Conservation (phyloP, 2,797 vertebrate species). For the Loriculus beryllinus region DNA sequence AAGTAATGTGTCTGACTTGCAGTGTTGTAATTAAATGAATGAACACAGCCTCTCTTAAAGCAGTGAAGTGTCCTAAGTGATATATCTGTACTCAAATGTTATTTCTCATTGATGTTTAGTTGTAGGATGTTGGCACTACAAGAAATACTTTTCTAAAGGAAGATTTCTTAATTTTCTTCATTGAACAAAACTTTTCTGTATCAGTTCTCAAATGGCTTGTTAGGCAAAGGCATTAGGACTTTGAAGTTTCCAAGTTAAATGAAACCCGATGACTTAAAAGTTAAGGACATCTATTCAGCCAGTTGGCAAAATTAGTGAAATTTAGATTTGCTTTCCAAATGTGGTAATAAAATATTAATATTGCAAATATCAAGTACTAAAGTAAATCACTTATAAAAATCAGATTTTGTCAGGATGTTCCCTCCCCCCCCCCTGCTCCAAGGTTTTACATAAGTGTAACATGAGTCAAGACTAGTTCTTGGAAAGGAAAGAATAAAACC, state of each 20-base stretch:
- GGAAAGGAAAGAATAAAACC: neutral
- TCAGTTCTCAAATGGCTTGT: neutral
- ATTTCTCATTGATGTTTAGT: neutral
- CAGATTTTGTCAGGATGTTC: neutral
- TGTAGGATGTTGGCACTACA: neutral
- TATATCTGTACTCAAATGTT: neutral
- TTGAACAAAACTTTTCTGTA: neutral
- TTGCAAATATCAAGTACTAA: neutral
- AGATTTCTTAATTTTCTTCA: neutral
- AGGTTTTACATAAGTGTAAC: neutral
- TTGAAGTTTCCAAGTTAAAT: neutral
- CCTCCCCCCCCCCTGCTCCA: too few relatives aligned
- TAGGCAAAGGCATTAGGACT: neutral
- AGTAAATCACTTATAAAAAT: neutral
- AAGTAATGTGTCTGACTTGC: neutral
- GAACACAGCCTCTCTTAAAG: neutral
- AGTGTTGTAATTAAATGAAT: neutral
- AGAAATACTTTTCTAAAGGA: neutral
- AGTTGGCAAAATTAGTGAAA: neutral
- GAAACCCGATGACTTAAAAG: neutral
- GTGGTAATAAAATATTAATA: neutral
- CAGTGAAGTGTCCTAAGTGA: neutral
- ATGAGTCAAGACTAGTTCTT: neutral
- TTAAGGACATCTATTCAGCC: neutral
- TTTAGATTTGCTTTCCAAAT: neutral